These are phyloP conservation scores for Caenorhabditis uteleia DNA, from an alignment of 2,888 invertebrate species.

Conservation along the genomic window DNA sequence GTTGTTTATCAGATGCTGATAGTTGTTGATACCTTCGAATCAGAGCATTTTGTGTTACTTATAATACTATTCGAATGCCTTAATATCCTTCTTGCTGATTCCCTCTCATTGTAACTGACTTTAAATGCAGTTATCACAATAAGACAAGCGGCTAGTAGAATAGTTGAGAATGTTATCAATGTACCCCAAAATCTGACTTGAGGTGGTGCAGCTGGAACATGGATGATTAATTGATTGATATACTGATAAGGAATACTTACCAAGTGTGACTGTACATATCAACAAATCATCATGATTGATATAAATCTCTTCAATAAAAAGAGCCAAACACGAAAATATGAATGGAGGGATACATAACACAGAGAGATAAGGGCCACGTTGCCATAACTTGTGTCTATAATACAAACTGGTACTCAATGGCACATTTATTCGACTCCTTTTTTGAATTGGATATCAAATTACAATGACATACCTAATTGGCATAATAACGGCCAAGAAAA, in stretches of 20 bases:
- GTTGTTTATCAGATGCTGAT: too few species aligned
- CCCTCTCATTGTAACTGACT: constrained; percentile 26
- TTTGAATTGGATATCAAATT: background rate
- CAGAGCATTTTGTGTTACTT: constrained; percentile 33
- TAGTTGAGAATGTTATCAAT: constrained; percentile 25
- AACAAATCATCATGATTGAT: constrained; percentile 39
- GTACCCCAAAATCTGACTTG: constrained; percentile 37
- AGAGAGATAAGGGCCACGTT: constrained; percentile 32
- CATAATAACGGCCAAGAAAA: constrained; percentile 34
- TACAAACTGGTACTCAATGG: background rate
- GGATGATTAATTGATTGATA: background rate
- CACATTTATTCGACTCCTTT: background rate
- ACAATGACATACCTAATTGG: constrained; percentile 19
- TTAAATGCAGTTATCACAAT: constrained; percentile 27
- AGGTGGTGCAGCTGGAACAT: constrained; percentile 34
- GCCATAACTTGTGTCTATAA: constrained; percentile 39
- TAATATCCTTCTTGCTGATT: constrained; percentile 21
- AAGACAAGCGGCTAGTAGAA: constrained; percentile 20
- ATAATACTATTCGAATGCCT: constrained; percentile 27
- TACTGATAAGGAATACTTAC: constrained; percentile 11
- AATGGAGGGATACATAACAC: constrained; percentile 30
- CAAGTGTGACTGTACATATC: constrained; percentile 38
- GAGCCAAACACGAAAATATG: constrained; percentile 24
- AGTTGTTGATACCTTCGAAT: too few species aligned
- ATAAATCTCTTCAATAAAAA: constrained; percentile 39